These are phyloP conservation scores for Sorex maritimensis DNA, from an alignment of 2,797 vertebrate genomes.

Conservation along the genomic window DNA sequence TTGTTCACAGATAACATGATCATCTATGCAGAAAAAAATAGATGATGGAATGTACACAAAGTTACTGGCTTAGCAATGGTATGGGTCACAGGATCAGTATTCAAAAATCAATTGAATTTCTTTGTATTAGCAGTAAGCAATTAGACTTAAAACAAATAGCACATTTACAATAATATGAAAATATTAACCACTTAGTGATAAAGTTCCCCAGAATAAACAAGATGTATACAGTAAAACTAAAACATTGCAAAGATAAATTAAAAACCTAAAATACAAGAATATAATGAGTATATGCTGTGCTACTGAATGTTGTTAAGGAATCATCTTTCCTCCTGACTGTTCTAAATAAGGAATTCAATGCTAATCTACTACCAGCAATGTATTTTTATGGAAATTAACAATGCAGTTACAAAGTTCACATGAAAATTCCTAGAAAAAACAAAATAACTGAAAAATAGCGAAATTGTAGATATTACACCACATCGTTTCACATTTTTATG, in stretches of 20 bases:
- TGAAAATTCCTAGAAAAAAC: slow-evolving; percentile 1
- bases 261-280: neutral
- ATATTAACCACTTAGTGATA: neutral
- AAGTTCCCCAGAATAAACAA: neutral
- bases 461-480: neutral
- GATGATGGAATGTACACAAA: neutral
- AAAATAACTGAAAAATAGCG: neutral
- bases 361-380: neutral
- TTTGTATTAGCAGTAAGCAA: neutral
- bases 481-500: slow-evolving; percentile 25
- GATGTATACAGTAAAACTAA: neutral
- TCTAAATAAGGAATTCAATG: neutral
- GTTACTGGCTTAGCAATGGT: neutral
- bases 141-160: neutral
- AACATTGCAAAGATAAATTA: neutral
- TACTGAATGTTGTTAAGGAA: neutral
- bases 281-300: neutral
- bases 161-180: neutral
- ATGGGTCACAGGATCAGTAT: neutral
- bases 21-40: neutral
- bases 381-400: neutral
- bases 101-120: neutral
- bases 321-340: neutral
- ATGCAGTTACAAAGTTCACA: neutral
- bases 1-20: neutral